phyloP scores from a whole-genome alignment of 1,140 invertebrate genomes.

The Babylonia areolata region DNA sequence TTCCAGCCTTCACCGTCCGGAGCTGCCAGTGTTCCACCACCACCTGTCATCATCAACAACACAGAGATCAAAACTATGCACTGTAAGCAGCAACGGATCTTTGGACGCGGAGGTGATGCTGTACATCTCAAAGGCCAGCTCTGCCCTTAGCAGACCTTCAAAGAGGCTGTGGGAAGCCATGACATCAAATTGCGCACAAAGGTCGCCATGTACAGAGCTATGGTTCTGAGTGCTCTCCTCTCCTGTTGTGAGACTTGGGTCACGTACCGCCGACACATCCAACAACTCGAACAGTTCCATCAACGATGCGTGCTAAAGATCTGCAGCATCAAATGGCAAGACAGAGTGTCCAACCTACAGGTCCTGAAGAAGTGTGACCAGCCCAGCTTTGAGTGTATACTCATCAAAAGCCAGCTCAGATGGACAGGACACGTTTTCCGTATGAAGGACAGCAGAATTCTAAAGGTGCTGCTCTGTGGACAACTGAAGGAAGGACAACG shows the following conservation, averaged over 20 bases:
- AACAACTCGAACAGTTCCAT: not conserved
- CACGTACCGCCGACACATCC: not conserved
- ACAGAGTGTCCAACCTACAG: not conserved
- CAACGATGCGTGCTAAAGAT: not conserved
- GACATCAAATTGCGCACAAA: not conserved
- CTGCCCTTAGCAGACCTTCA: not conserved
- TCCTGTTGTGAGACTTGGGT: not conserved
- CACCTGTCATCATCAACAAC: not conserved
- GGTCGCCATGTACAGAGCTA: not conserved
- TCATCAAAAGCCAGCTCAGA: not conserved
- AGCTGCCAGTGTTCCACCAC: not conserved
- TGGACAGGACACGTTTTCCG: not conserved
- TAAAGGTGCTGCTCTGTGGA: not conserved
- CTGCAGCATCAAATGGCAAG: constrained; percentile 4
- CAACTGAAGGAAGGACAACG: too few species aligned
- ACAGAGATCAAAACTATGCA: not conserved
- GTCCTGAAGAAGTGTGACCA: not conserved
- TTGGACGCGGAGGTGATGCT: not conserved
- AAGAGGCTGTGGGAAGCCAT: not conserved
- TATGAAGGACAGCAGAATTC: not conserved
- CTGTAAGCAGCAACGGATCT: not conserved
- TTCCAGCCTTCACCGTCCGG: not conserved
- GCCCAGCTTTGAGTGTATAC: not conserved
- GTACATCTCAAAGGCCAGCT: not conserved
- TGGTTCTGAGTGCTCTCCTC: not conserved